Conservation (phyloP, 2,113 vertebrate genomes). For the Oncorhynchus gorbuscha region DNA sequence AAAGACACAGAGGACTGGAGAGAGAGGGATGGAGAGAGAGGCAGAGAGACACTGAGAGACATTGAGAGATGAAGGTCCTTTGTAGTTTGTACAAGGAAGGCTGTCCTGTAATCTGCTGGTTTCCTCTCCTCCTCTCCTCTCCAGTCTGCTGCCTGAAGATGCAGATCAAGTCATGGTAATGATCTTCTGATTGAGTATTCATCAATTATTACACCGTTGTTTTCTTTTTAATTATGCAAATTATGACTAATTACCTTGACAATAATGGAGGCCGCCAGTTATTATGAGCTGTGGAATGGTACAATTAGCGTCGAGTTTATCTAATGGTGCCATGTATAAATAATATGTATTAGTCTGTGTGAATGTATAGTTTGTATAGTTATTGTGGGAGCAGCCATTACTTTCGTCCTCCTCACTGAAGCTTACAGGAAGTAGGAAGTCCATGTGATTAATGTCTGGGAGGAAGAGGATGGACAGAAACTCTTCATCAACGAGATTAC, state of each 20-base stretch:
- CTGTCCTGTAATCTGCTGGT: constrained; percentile 1
- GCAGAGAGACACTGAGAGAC: too few relatives aligned
- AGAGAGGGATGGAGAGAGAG: too few relatives aligned
- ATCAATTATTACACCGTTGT: constrained; percentile 66
- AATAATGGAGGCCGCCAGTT: constrained; percentile 57
- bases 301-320: constrained; percentile 62
- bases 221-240: constrained; percentile 70
- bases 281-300: constrained; percentile 57
- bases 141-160: constrained; percentile 53
- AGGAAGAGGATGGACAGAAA: constrained; percentile 16
- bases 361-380: constrained; percentile 26
- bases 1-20: neutral
- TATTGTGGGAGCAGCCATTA: constrained; percentile 31
- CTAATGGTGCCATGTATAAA: constrained; percentile 44
- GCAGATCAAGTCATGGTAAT: constrained; percentile 55
- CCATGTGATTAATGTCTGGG: constrained; percentile 31
- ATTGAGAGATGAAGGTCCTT: neutral
- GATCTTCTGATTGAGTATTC: constrained; percentile 68
- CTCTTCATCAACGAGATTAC: constrained; percentile 31
- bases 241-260: constrained; percentile 63
- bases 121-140: constrained; percentile 35
- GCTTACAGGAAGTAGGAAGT: constrained; percentile 5
- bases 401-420: constrained; percentile 33
- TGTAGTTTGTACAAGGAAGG: too few relatives aligned
- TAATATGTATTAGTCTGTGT: constrained; percentile 31